Evolutionary conservation across 2,113 vertebrate species (phyloP).

Genomic region (Prietella phreatophila): DNA sequence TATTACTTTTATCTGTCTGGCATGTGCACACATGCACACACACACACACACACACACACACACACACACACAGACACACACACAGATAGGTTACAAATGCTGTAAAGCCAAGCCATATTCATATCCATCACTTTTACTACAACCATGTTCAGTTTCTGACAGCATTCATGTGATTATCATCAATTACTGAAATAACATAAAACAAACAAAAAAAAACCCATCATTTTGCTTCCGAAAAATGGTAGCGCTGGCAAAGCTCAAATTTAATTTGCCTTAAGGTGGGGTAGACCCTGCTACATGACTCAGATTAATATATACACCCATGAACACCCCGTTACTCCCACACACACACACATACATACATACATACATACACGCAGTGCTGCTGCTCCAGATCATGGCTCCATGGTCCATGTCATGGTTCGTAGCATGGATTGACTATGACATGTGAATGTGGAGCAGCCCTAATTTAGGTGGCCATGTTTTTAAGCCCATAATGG

Average conservation of each 20-base stretch:
- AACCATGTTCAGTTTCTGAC: neutral
- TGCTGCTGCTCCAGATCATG: constrained; percentile 67
- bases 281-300: neutral
- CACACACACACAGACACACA: neutral
- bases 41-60: neutral
- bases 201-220: constrained; percentile 19
- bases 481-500: constrained; percentile 79
- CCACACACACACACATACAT: constrained; percentile 31
- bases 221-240: constrained; percentile 19
- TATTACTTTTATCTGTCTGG: constrained; percentile 5
- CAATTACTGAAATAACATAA: constrained; percentile 13
- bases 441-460: constrained; percentile 75
- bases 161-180: neutral
- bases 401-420: constrained; percentile 72
- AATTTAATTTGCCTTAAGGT: constrained; percentile 9
- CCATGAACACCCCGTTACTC: constrained; percentile 4
- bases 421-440: constrained; percentile 76
- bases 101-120: neutral
- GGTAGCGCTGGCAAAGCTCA: constrained; percentile 37
- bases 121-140: neutral
- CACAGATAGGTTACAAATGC: neutral
- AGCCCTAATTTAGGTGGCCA: constrained; percentile 80
- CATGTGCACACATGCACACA: neutral
- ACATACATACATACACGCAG: constrained; percentile 35
- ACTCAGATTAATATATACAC: constrained; percentile 21